phyloP scores from a whole-genome alignment of 92 coral and sea anemone genomes.

The Pocillopora meandrina region DNA sequence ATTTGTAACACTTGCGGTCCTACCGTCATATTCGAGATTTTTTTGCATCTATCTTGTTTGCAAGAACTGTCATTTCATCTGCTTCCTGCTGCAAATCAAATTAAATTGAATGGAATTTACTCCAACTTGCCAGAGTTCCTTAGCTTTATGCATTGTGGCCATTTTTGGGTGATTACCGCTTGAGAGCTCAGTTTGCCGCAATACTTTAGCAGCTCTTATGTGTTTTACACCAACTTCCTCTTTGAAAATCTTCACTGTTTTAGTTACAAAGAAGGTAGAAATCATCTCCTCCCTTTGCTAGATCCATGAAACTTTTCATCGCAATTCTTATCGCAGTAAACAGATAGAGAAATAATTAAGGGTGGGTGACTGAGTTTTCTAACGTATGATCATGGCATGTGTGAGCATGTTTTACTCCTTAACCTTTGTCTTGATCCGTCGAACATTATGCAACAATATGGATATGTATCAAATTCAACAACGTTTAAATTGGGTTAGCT shows the following conservation, averaged over 20 bases:
- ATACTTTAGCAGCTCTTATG: neutral
- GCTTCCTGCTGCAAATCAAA: neutral
- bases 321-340: neutral
- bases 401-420: neutral
- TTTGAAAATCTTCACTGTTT: neutral
- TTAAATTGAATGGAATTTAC: neutral
- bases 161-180: too few relatives aligned
- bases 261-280: neutral
- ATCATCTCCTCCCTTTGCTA: neutral
- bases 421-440: constrained; percentile 3
- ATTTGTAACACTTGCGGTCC: constrained; percentile 1
- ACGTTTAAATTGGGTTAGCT: neutral
- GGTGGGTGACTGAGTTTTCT: neutral
- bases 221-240: neutral
- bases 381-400: neutral
- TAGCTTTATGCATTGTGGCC: too few relatives aligned
- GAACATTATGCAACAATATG: neutral
- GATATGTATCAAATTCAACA: neutral
- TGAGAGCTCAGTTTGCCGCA: too few relatives aligned
- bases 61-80: neutral
- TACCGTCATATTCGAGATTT: neutral
- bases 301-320: constrained; percentile 3
- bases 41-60: neutral
- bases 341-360: neutral
- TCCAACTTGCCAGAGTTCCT: neutral